Base-by-base conservation (phyloP, 1,140 invertebrate species). In the Ceratina australensis region DNA sequence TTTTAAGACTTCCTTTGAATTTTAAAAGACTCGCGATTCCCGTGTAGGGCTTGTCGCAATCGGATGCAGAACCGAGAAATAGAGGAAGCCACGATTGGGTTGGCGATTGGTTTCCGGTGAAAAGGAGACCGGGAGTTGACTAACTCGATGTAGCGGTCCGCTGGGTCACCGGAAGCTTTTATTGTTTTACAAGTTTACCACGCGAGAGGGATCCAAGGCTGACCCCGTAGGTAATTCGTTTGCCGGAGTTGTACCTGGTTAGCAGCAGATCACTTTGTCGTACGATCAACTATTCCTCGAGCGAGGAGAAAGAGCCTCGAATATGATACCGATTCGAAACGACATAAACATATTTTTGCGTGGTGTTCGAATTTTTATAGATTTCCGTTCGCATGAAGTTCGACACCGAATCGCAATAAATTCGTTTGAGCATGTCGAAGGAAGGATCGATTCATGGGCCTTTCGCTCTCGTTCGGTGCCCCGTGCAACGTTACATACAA, bases 141-240 rank as follows among this genome's bases (percentile, higher is more conserved):
- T 87, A 87, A 89, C 86, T 89, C 82, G 78, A 87, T 89, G 88
- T 89, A 79, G 68, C 83, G 84, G 83, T 84, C 86, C 69, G 75
- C 22, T 78, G 73, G 79, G 63, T 80, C 82, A 80, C 89, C 89
- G 90, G 91, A 92, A 92, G 91, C 90, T 91, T 91, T 92, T 91
- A 92, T 92, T 90, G 91, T 92, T 91, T 92, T 90, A 92, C 91
- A 91, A 92, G 91, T 91, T 91, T 89, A 88, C 86, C 77, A 80
- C 81, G 85, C 68, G 66, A 73, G n/a, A 20, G 65, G 74, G 66
- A 79, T 63, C 33, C 33, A 42, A 42, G 84, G 76, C 47, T 54
- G 78, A 80, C 59, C 73, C 73, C 61, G 68, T 28, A 57, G 52
- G 63, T 82, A 77, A 86, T 83, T 84, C 79, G 77, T 85, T 84